phyloP scores from a whole-genome alignment of 2,113 vertebrate genomes.

The Hymenochirus boettgeri region DNA sequence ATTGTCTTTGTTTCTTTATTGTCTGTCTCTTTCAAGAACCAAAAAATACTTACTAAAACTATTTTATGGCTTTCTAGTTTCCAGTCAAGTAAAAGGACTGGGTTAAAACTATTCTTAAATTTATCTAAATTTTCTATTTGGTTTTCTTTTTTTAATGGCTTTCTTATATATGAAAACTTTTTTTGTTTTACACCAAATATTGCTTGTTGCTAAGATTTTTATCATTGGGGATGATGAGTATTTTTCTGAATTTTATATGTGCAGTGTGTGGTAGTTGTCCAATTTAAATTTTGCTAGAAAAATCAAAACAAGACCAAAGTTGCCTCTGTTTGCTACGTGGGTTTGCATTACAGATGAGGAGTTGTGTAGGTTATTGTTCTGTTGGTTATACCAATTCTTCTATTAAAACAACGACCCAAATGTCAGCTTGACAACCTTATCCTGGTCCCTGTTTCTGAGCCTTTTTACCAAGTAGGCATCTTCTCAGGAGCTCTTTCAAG shows the following conservation, averaged over 20 bases:
- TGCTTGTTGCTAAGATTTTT: constrained; percentile 15
- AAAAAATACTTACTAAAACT: constrained; percentile 41
- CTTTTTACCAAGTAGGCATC: background rate
- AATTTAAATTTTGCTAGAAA: constrained; percentile 25
- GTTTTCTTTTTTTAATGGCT: constrained; percentile 45
- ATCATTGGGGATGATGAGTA: background rate
- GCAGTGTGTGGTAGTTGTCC: constrained; percentile 21
- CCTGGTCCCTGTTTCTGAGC: background rate
- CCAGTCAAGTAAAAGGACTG: constrained; percentile 41
- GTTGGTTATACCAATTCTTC: background rate
- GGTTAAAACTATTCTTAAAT: too few relatives aligned
- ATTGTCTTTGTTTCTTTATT: too few relatives aligned
- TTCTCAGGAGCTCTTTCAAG: background rate
- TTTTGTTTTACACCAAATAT: constrained; percentile 34
- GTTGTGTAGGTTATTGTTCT: background rate
- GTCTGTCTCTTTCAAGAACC: constrained; percentile 23
- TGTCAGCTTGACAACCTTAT: background rate
- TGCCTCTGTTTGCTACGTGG: constrained; percentile 50
- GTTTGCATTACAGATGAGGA: constrained; percentile 34
- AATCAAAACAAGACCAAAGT: constrained; percentile 48
- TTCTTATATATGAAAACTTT: constrained; percentile 42
- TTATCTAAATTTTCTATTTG: too few relatives aligned
- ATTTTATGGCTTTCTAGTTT: constrained; percentile 51
- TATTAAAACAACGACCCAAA: background rate
- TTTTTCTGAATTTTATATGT: constrained; percentile 28